A percentile compares a stretch with the other conserved stretches of the same genome.
Conservation (phyloP, 2,797 vertebrate species). For the Hyperoplus lanceolatus region DNA sequence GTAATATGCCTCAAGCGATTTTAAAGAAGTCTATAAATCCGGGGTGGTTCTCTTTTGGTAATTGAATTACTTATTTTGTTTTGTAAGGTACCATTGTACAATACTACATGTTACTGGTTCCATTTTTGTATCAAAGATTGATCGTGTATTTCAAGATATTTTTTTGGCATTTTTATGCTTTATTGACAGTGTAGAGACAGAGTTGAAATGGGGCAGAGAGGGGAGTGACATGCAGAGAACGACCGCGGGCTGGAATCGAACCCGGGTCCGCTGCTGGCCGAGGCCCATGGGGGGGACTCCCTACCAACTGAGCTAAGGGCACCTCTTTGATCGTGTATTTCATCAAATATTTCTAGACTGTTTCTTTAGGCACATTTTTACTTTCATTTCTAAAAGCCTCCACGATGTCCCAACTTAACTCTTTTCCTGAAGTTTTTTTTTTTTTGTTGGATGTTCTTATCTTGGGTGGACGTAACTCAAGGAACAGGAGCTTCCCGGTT, state of each 20-base stretch:
- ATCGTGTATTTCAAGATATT: too few relatives aligned
- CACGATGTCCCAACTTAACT: neutral
- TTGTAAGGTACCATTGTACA: neutral
- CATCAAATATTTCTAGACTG: too few relatives aligned
- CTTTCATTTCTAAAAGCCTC: too few relatives aligned
- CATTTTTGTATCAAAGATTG: neutral
- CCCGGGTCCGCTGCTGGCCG: too few relatives aligned
- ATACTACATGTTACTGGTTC: neutral
- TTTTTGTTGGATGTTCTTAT: conserved; percentile 12
- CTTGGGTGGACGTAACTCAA: conserved; percentile 17
- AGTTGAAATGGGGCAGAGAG: too few relatives aligned
- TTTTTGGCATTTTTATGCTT: too few relatives aligned
- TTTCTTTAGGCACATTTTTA: neutral
- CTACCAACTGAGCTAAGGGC: too few relatives aligned
- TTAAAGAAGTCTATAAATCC: neutral
- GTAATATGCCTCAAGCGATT: neutral
- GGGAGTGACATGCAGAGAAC: too few relatives aligned
- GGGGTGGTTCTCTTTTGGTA: neutral
- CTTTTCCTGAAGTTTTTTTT: neutral
- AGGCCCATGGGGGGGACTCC: too few relatives aligned
- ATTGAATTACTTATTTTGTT: neutral
- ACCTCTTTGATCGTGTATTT: too few relatives aligned
- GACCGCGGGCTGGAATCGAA: too few relatives aligned
- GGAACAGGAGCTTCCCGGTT: conserved; percentile 41
- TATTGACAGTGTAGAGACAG: too few relatives aligned